Conservation (phyloP, 2,888 invertebrate genomes). For the Meliscaeva auricollis region DNA sequence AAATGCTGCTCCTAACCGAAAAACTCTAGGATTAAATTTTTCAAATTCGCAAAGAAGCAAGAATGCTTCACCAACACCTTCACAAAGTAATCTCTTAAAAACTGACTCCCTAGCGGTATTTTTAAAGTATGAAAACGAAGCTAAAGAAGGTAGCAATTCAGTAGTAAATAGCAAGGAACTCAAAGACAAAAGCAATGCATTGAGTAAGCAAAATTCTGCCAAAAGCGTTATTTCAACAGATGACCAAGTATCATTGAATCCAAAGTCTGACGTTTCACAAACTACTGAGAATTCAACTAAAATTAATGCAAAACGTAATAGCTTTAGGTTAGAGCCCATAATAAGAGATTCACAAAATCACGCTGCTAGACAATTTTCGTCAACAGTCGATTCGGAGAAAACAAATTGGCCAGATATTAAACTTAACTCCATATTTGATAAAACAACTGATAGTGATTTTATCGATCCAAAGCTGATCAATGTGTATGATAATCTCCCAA, state of each 20-base stretch:
- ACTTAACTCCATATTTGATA: constrained; percentile 78
- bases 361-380: constrained; percentile 6
- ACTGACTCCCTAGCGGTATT: constrained; percentile 84
- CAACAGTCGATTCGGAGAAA: constrained; percentile 22
- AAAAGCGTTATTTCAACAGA: constrained; percentile 78
- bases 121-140: constrained; percentile 83
- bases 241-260: constrained; percentile 78
- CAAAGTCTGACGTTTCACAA: constrained; percentile 69
- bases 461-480: constrained; percentile 88
- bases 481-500: constrained; percentile 89
- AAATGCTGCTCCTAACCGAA: constrained; percentile 81
- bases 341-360: constrained; percentile 38
- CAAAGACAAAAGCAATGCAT: constrained; percentile 83
- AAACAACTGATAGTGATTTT: constrained; percentile 82
- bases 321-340: constrained; percentile 56
- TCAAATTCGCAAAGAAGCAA: constrained; percentile 37
- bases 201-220: constrained; percentile 83
- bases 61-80: constrained; percentile 59
- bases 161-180: constrained; percentile 81
- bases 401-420: constrained; percentile 77
- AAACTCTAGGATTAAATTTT: constrained; percentile 79
- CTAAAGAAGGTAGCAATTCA: constrained; percentile 44
- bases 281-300: constrained; percentile 15
- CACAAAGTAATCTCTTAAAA: constrained; percentile 79
- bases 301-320: constrained; percentile 35